These are phyloP conservation scores for Archaeoteleia sp. DNA, from an alignment of 2,888 invertebrate genomes.

Conservation along the genomic window DNA sequence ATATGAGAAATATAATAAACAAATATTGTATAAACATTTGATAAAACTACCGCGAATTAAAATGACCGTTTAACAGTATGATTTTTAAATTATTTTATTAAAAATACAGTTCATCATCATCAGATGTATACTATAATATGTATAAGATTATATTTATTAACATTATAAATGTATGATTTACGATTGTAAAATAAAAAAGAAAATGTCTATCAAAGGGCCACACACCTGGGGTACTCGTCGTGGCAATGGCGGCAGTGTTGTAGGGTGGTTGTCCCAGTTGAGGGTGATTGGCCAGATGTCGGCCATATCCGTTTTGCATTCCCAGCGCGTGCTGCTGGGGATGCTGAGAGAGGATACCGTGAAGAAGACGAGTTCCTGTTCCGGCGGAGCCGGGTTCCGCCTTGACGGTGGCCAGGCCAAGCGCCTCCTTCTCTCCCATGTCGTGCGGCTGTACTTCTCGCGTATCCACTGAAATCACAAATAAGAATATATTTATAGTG, in stretches of 20 bases:
- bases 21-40: no score
- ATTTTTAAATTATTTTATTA: no score
- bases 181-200: background rate
- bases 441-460: slow-evolving; percentile 76
- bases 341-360: slow-evolving; percentile 80
- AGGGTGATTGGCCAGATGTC: slow-evolving; percentile 73
- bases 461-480: slow-evolving; percentile 79
- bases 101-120: no score
- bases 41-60: no score
- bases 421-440: slow-evolving; percentile 67
- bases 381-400: slow-evolving; percentile 70
- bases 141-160: no score
- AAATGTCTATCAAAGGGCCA: slow-evolving; percentile 13
- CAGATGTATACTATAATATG: no score
- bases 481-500: no score
- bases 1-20: no score
- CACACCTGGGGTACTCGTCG: slow-evolving; percentile 78
- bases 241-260: slow-evolving; percentile 74
- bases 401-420: slow-evolving; percentile 69
- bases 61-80: no score
- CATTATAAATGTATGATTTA: no score
- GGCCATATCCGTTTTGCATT: slow-evolving; percentile 70
- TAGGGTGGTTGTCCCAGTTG: slow-evolving; percentile 80
- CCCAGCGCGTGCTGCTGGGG: slow-evolving; percentile 76
- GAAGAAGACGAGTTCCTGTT: slow-evolving; percentile 76